phyloP scores from a whole-genome alignment of 2,113 vertebrate species.

The Pterocles gutturalis region DNA sequence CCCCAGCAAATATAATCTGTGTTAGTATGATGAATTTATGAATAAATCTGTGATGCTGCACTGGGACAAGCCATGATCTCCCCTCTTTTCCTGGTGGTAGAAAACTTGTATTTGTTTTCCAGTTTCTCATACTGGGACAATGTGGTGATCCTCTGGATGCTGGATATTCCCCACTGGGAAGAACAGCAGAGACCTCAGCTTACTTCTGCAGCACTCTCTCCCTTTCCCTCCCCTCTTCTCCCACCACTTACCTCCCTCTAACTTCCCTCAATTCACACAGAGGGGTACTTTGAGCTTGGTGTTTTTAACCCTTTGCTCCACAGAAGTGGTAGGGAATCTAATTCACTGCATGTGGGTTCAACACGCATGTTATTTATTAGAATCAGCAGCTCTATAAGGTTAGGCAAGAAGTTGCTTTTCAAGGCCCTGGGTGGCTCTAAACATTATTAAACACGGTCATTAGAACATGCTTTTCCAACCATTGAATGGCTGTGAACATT shows the following conservation, averaged over 20 bases:
- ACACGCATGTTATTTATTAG: constrained; percentile 3
- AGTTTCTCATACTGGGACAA: background rate
- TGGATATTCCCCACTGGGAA: background rate
- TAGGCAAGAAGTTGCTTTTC: constrained; percentile 48
- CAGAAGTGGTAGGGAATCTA: background rate
- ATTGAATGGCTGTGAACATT: constrained; percentile 60
- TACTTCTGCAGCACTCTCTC: background rate
- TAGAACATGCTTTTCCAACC: constrained; percentile 62
- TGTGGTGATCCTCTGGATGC: background rate
- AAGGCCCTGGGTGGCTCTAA: constrained; percentile 66
- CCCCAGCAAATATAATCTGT: background rate
- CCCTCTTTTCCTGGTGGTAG: background rate
- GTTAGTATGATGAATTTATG: background rate
- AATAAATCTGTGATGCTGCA: background rate
- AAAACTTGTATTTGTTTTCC: background rate
- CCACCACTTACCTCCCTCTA: background rate
- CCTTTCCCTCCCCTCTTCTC: background rate
- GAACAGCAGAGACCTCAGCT: background rate
- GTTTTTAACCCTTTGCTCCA: background rate
- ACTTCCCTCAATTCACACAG: background rate
- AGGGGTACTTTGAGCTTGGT: background rate
- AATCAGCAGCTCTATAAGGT: background rate
- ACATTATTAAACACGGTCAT: constrained; percentile 63
- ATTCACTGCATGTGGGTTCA: background rate
- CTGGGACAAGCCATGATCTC: background rate